Evolutionary conservation across 1,140 invertebrate genomes (phyloP).

Genomic region (Arion vulgaris): DNA sequence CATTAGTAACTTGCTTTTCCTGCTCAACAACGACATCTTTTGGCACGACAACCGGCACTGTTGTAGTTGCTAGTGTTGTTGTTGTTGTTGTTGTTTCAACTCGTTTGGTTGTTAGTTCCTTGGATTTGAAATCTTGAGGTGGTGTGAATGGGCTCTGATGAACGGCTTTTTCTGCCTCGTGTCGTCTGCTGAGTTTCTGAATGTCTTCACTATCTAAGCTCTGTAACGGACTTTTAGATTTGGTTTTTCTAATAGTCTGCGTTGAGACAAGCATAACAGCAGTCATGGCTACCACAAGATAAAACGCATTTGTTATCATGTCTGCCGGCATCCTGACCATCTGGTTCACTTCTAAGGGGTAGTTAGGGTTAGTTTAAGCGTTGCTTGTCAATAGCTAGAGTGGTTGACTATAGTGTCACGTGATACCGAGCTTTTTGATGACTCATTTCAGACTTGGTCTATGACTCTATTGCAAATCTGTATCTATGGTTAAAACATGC

Average conservation of each 20-base stretch:
- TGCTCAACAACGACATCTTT: not conserved
- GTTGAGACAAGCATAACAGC: not conserved
- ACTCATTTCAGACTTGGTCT: not conserved
- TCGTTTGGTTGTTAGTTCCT: not conserved
- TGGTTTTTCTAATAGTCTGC: not conserved
- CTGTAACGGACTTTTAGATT: not conserved
- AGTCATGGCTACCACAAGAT: not conserved
- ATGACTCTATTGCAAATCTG: not conserved
- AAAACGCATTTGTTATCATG: not conserved
- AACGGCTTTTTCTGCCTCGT: not conserved
- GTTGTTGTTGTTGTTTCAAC: not conserved
- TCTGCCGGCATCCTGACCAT: not conserved
- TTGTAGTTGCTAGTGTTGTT: not conserved
- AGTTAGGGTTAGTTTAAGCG: not conserved
- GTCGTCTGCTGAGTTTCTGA: not conserved
- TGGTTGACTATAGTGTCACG: not conserved
- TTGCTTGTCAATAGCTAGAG: not conserved
- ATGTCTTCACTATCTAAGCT: not conserved
- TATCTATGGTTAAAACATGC: not conserved
- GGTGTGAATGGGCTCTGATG: constrained; percentile 10
- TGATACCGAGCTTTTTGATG: not conserved
- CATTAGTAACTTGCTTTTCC: not conserved
- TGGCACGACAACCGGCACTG: not conserved
- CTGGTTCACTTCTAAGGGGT: not conserved
- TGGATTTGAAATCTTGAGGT: not conserved